Evolutionary conservation across 2,113 vertebrate genomes (phyloP).

Genomic region (cat (Felis catus)): F.catus_Fca126_mat1.0 CM031411.1:54624501-54625000

Average conservation of each 20-base stretch:
- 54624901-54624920: no score
- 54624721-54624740: not conserved
- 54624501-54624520: not conserved
- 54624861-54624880: no score
- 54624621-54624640: not conserved
- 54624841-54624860: no score
- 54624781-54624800: no score
- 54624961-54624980: not conserved
- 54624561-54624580: not conserved
- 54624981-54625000: not conserved
- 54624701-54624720: not conserved
- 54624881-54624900: no score
- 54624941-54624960: not conserved
- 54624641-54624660: not conserved
- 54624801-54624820: no score
- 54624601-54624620: not conserved
- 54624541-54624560: not conserved
- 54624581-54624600: not conserved
- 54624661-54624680: not conserved
- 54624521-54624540: not conserved
- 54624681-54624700: not conserved
- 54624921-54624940: not conserved
- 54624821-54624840: no score
- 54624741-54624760: not conserved
- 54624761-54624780: not conserved